Evolutionary conservation across 2,113 vertebrate species (phyloP), one percentile per base, ranked within the genome.

Genomic region (Indicator indicator): DNA sequence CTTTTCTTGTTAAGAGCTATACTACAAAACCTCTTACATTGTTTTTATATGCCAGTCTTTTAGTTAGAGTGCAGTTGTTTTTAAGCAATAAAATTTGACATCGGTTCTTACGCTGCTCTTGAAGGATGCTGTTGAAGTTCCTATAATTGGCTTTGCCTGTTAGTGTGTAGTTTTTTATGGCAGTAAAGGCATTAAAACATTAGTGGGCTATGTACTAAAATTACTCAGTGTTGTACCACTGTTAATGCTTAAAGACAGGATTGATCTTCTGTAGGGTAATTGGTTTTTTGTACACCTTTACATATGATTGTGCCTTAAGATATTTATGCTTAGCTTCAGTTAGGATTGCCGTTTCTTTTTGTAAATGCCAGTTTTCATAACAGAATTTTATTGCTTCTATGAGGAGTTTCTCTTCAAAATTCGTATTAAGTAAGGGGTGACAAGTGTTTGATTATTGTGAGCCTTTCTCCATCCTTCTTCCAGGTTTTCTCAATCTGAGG

Each of bases 391-490:
- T n/a, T 88, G 50, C 60, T 90, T 30, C 65, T 73, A 2, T 58
- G 36, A 28, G 6, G 3, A 5, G 16, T 77, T 87, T 60, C 44
- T 77, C 32, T 52, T 5, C 11, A 11, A 56, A 36, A 5, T 11
- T 83, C 55, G 0, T 72, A 1, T 55, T 79, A 55, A 70, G 46
- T 86, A 28, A 18, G 13, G 46, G 48, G 44, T 33, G 76, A 24
- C 6, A 32, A 52, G 50, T 64, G 48, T 75, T 18, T 63, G 60
- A 68, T 20, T 70, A 73, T n/a, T 38, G 30, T 55, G 58, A 86
- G 19, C 11, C 6, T 72, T 64, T 73, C 42, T 60, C 11, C 4
- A 12, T 0, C 0, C 10, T 67, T 14, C 23, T 73, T 8, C 55
- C 11, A 0, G 17, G n/a, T 62, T 80, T 52, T 17, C 40, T 44